Base-by-base conservation (phyloP, 2,797 vertebrate genomes). In the Mico argentatus region DNA sequence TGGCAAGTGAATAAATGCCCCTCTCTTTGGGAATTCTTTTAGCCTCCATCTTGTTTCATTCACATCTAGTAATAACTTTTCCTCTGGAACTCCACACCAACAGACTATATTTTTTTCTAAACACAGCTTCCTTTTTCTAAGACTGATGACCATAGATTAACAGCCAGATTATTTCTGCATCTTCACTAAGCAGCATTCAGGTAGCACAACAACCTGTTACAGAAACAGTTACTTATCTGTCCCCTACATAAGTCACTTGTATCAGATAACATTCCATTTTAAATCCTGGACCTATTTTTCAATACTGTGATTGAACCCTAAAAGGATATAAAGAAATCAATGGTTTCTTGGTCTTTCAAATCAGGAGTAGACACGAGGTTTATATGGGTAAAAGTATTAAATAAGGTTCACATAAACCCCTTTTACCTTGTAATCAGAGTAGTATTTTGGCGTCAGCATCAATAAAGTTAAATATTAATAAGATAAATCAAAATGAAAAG, bases 401-500 rank as follows among this genome's bases (percentile, higher is more conserved):
- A 59, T 73, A 87, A 41, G 33, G 20, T 50, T 59, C n/a, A 20
- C 1, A 0, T 36, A 86, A 84, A 75, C 5, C 17, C 24, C 52
- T 55, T 44, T 72, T 55, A 70, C 59, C 1, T 41, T 80, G 33
- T 39, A 67, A 72, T 87, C 22, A 77, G n/a, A 94, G n/a, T 30
- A 36, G 57, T 55, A 55, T 48, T 89, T 96, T 22, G 57, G 61
- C 24, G 50, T 96, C 22, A 3, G 4, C 33, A 91, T 64, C 64
- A 88, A 55, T 59, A 82, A 88, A 96, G 83, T 33, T 22, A 61
- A 82, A 55, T 89, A 77, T 70, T 82, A 89, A 59, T 67, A 88
- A 81, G 59, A 90, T 41, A 90, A 95, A 44, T 95, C 39, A 75
- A 88, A 89, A 86, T 70, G 41, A 88, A 97, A 92, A 91, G 77